Base-by-base conservation (phyloP, 2,888 invertebrate genomes). In the Himalopsyche japonica region DNA sequence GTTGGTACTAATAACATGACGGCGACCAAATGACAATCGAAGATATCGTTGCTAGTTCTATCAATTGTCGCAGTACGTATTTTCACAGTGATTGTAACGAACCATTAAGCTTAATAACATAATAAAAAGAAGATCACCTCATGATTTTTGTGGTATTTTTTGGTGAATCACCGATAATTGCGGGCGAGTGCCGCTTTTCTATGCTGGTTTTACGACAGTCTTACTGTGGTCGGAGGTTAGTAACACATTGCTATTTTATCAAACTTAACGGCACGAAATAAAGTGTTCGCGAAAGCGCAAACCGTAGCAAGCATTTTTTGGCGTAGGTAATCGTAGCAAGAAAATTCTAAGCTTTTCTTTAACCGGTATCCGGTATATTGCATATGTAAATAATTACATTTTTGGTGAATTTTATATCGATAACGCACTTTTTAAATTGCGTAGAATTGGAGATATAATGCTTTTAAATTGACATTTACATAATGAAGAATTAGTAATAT, bases 1-100 rank as follows among this genome's bases (percentile, higher is more conserved):
- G 85, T 85, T 85, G 85, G 85, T 83, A 85, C 49, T 79, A 43
- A 79, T 48, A 79, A 79, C 76, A 79, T 84, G 80, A 84, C 84
- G 70, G 81, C 48, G 79, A 32, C 48, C 47, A 27, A 79, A 43
- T 85, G 85, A 81, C 85, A 83, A 76, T 79, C 79, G 79, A 4
- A 27, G 30, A 30, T 79, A 47, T 79, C 43, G 3, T 47, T 43
- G 18, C 7, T 48, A 43, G 48, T 79, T 24, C 15, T 20, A 37
- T 37, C 48, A 20, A 48, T 48, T 70, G 20, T 2, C 12, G 15
- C 70, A 70, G 12, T 70, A 27, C n/a, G 15, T 27, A 30, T 12
- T 70, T 15, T 15, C 70, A 70, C 70, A 70, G 70, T 70, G 70
- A 70, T 27, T 15, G 27, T 70, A 70, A 27, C 27, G 70, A 27